Conservation (phyloP, 2,888 invertebrate genomes). For the Onchidella celtica region DNA sequence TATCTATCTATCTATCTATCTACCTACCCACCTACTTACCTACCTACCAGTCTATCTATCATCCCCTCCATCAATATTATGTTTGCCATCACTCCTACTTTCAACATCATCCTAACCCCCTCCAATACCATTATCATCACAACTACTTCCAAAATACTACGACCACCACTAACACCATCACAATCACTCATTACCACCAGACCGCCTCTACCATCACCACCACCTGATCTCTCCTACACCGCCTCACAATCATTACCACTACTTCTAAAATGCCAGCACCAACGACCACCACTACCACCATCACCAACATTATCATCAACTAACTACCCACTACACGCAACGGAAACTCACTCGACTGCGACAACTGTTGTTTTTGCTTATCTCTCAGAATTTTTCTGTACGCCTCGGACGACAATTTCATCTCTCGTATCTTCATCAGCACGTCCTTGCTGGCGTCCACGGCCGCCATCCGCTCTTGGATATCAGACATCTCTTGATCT, state of each 20-base stretch:
- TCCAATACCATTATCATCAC: no score
- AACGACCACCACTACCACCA: neutral
- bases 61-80: no score
- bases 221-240: no score
- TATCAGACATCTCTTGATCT: constrained; percentile 61
- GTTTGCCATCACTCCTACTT: neutral
- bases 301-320: neutral
- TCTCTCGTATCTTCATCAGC: constrained; percentile 68
- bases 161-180: no score
- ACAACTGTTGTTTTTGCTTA: constrained; percentile 48
- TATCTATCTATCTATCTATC: no score
- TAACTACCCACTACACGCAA: neutral
- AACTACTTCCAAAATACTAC: no score
- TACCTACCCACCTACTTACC: no score
- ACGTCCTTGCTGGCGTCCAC: constrained; percentile 63
- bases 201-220: no score
- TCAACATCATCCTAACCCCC: neutral
- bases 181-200: no score
- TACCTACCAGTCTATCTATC: no score
- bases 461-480: constrained; percentile 60
- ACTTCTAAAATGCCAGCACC: no score
- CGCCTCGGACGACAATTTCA: constrained; percentile 70
- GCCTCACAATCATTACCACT: no score
- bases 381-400: constrained; percentile 64
- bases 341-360: neutral